phyloP scores from a whole-genome alignment of 2,113 vertebrate species.

The Lepisosteus oculatus region DNA sequence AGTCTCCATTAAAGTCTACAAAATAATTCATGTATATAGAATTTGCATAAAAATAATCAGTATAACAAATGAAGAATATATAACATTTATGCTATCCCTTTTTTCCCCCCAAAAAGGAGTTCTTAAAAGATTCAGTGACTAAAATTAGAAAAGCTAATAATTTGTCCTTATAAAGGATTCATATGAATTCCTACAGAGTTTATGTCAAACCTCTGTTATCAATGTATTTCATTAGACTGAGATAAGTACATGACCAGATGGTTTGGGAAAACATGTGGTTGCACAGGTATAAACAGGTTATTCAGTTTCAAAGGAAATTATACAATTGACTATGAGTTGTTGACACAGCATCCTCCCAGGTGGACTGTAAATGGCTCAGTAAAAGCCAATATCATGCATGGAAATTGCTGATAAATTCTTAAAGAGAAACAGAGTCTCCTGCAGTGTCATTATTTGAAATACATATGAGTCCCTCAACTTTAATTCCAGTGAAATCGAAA shows the following conservation, averaged over 20 bases:
- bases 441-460: too few species aligned
- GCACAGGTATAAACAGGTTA: constrained; percentile 34
- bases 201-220: constrained; percentile 22
- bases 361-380: constrained; percentile 26
- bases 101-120: too few species aligned
- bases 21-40: too few species aligned
- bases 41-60: too few species aligned
- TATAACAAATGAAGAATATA: too few species aligned
- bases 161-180: background rate
- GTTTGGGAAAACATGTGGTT: constrained; percentile 20
- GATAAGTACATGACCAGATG: constrained; percentile 31
- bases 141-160: too few species aligned
- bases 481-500: too few species aligned
- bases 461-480: too few species aligned
- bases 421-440: too few species aligned
- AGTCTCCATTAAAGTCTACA: too few species aligned
- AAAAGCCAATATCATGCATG: constrained; percentile 15
- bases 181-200: background rate
- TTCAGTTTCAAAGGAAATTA: constrained; percentile 43
- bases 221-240: constrained; percentile 23
- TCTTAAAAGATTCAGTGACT: too few species aligned
- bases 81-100: too few species aligned
- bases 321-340: constrained; percentile 31
- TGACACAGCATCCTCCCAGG: constrained; percentile 35
- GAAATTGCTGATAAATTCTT: constrained; percentile 6